Evolutionary conservation across 2,888 invertebrate genomes (phyloP), one percentile per base, ranked within the genome.

Genomic region (Phytoseiulus persimilis): DNA sequence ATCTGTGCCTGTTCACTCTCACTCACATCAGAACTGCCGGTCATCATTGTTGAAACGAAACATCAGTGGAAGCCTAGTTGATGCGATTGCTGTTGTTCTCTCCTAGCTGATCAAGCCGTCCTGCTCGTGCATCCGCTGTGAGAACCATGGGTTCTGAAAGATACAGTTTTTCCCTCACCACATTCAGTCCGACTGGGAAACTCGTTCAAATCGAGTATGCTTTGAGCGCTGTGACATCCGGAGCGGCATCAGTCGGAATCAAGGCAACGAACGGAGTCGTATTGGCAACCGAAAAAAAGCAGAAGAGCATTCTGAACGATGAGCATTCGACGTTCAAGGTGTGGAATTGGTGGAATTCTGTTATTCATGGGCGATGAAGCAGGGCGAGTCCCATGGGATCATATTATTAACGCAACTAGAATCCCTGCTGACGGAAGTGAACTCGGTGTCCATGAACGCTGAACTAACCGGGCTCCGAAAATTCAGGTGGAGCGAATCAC

Each of bases 151-250:
- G 96, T 94, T 96, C 97, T 90, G 98, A 98, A 93, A 95, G 98
- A 92, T 98, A 98, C 92, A 98, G 98, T 94, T 98, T 98, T 94
- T 98, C 98, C 90, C 94, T 98, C 91, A 98, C 96, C 90, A 96
- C 96, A 91, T 96, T 96, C 94, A 99, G 99, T 93, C 99, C 99
- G 31, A 99, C 99, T 33, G 99, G 99, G 91, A 99, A 99, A 94
- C 94, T 99, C 92, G 99, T 99, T 90, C 99, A 99, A 94, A 98
- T 99, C 92, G 99, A 99, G 94, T 99, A 99, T 96, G 99, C 99
- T 3, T 94, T 99, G 93, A 98, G 98, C 90, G 99, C 99, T 46
- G 99, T 99, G 39, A 97, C 98, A 90, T 97, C 98, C 91, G 99
- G 99, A 90, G 98, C 99, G 3, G 98, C 99, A 2, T 98, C 99